Evolutionary conservation across 1,140 invertebrate species (phyloP).

Genomic region (Idris sp.): DNA sequence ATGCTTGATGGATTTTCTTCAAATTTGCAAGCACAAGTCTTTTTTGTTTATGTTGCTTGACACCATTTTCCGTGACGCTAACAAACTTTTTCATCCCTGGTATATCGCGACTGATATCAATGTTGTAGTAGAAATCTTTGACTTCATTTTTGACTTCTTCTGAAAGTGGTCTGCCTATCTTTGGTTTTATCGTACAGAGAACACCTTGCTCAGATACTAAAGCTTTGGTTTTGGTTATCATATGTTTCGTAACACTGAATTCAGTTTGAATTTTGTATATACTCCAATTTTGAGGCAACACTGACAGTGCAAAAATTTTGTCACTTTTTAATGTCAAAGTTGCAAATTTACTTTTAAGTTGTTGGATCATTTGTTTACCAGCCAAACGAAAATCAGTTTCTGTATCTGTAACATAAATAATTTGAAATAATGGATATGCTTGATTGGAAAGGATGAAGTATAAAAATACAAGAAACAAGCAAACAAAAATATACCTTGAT

Average conservation of each 20-base stretch:
- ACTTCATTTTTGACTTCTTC: constrained; percentile 13
- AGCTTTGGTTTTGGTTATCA: constrained; percentile 13
- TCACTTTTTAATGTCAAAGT: background rate
- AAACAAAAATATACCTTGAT: constrained; percentile 7
- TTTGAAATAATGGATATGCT: background rate
- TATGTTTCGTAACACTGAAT: constrained; percentile 14
- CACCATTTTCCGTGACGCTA: constrained; percentile 9
- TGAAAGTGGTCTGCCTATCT: constrained; percentile 6
- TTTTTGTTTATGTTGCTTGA: constrained; percentile 5
- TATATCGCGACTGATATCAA: constrained; percentile 5
- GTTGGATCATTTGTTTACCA: constrained; percentile 12
- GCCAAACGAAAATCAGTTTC: constrained; percentile 2
- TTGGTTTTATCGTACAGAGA: constrained; percentile 1
- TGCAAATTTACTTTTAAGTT: constrained; percentile 8
- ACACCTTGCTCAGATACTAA: constrained; percentile 11
- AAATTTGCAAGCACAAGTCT: constrained; percentile 9
- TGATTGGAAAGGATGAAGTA: background rate
- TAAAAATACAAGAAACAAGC: background rate
- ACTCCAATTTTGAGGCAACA: constrained; percentile 1
- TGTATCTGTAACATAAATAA: constrained; percentile 7
- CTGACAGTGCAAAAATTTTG: constrained; percentile 2
- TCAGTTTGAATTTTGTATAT: constrained; percentile 9
- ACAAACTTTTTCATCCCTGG: constrained; percentile 3
- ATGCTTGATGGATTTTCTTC: background rate
- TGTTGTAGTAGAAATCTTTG: constrained; percentile 5